Evolutionary conservation across 2,888 invertebrate species (phyloP).

Genomic region (Fissipunctia ypsillon): DNA sequence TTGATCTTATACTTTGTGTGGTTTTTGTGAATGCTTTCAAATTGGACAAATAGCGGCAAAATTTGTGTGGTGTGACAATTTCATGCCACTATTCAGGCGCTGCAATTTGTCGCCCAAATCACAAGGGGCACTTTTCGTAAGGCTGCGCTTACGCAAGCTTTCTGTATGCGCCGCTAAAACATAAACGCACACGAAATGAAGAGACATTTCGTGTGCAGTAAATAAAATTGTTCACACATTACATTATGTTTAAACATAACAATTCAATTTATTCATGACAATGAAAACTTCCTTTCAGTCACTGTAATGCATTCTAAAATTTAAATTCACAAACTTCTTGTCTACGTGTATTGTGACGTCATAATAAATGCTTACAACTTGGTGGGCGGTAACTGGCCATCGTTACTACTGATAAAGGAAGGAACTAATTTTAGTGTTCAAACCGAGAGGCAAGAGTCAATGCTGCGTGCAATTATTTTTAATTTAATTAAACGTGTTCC

Average conservation of each 20-base stretch:
- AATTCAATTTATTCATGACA: constrained; percentile 28
- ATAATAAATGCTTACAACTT: constrained; percentile 51
- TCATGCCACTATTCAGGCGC: neutral
- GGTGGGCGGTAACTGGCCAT: constrained; percentile 36
- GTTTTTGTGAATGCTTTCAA: neutral
- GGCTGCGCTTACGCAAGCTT: constrained; percentile 5
- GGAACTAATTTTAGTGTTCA: constrained; percentile 25
- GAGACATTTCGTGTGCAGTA: too few relatives aligned
- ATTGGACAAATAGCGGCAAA: neutral
- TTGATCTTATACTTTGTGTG: neutral
- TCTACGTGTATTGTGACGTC: constrained; percentile 42
- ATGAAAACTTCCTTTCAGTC: constrained; percentile 16
- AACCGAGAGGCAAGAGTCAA: constrained; percentile 44
- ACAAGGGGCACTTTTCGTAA: neutral
- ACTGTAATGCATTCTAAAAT: constrained; percentile 26
- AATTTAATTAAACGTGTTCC: constrained; percentile 21
- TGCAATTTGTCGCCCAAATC: constrained; percentile 10
- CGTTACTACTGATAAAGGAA: constrained; percentile 20
- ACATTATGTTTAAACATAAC: constrained; percentile 3
- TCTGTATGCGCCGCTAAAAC: neutral
- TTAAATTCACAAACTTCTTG: constrained; percentile 19
- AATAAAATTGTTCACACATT: constrained; percentile 30
- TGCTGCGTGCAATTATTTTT: constrained; percentile 23
- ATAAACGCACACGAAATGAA: neutral
- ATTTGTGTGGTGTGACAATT: neutral